These are phyloP conservation scores for Lordiphosa clarofinis DNA, from an alignment of 1,140 invertebrate species.

Conservation along the genomic window DNA sequence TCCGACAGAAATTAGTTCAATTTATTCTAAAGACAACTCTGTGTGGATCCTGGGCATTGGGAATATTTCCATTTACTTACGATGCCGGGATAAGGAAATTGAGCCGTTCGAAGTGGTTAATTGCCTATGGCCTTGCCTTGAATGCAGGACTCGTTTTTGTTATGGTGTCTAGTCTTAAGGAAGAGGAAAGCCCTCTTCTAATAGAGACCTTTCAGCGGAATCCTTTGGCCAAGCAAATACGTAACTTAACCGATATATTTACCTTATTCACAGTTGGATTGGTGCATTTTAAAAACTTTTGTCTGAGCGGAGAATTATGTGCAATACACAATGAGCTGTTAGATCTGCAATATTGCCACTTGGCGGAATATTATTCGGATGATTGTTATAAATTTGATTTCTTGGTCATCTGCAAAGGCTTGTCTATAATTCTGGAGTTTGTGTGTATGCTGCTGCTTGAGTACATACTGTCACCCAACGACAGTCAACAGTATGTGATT, in stretches of 20 bases:
- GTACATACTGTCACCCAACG: background rate
- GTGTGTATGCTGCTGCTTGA: background rate
- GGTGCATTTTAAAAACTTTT: background rate
- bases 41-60: conserved; percentile 16
- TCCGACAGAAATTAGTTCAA: conserved; percentile 16
- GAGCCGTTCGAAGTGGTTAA: conserved; percentile 8
- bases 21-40: conserved; percentile 20
- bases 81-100: background rate
- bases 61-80: conserved; percentile 29
- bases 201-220: background rate
- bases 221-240: background rate
- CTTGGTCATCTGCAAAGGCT: too few relatives aligned
- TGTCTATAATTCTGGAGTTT: too few relatives aligned
- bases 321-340: background rate
- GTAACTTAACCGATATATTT: background rate
- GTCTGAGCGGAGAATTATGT: background rate
- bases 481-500: background rate
- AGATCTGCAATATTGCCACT: background rate
- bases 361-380: background rate
- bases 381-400: conserved; percentile 1
- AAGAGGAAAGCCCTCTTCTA: background rate
- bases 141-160: background rate
- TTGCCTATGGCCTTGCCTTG: conserved; percentile 22
- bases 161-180: background rate
- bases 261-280: background rate